Base-by-base conservation (phyloP, 2,888 invertebrate species). In the Pecten maximus region DNA sequence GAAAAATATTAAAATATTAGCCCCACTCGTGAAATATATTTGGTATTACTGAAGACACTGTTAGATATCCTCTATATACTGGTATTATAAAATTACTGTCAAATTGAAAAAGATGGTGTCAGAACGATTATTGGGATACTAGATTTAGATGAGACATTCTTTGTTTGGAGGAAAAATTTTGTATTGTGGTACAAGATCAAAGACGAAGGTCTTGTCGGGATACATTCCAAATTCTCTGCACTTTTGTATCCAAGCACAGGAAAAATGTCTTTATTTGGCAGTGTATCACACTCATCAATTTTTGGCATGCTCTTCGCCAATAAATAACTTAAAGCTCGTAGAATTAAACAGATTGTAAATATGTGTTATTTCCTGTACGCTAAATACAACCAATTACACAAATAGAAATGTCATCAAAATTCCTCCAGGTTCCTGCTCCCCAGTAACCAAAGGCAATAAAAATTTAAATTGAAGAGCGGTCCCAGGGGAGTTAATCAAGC, bases 331-430 rank as follows among this genome's bases (percentile, higher is more conserved):
- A 35, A 74, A 74, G 10, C 74, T 35, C 12, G 74, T 28, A 74
- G 74, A 28, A 74, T 74, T 74, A 74, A 74, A 74, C 28, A 28
- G 35, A 74, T 44, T 74, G 74, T 74, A 74, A 74, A 74, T 74
- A 74, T 74, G 74, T 74, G 74, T 74, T 74, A 74, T 74, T 35
- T 74, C 15, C 74, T 74, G 35, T 74, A 74, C 74, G 35, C 35
- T 74, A 74, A 74, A 35, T 74, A 74, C 74, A 74, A 15, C 12
- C 74, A 74, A 74, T 74, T 35, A 74, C 74, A 74, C 35, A 74
- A 74, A 74, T 74, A 74, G 74, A 74, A 35, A 74, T 28, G 74
- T 74, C 74, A 74, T 74, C 74, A 74, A 74, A 74, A 74, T 74
- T 74, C 74, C 74, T 74, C 15, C 74, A 35, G 35, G 10, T 23